Base-by-base conservation (phyloP, 1,140 invertebrate species). In the Pogonomyrmex barbatus region DNA sequence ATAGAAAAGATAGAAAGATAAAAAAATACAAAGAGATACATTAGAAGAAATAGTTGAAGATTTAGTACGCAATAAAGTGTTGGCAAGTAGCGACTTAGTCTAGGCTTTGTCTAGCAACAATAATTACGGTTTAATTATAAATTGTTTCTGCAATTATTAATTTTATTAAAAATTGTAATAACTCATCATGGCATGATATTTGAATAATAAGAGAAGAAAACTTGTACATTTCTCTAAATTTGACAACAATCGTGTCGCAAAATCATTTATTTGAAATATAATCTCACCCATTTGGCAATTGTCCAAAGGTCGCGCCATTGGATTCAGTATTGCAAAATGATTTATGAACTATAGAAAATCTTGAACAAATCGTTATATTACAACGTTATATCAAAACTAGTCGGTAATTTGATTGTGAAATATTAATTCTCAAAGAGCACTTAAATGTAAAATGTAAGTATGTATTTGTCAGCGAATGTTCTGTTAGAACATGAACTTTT, bases 221-320 rank as follows among this genome's bases (percentile, higher is more conserved):
- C 30, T 47, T 54, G 17, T 4, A 8, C 8, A 17, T 24, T 83
- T 30, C 36, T 56, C 50, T 8, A 39, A 63, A 10, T 73, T 24
- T 12, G 9, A 65, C 47, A 62, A 65, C 36, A 36, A 33, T 58
- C 65, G 36, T 52, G 30, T 84, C 77, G 65, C 62, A 50, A 71
- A 86, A 36, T 50, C 87, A 87, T 90, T 91, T 90, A 91, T 91
- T 91, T 92, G 81, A 92, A 90, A 91, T 91, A 67, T 71, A 60
- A 68, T 47, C 63, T 84, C 81, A 68, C 62, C 86, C 56, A 77
- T 76, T 90, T 93, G 93, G 93, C 92, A 79, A 75, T 58, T 70
- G 52, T 90, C 86, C 93, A 93, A 93, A 93, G 92, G 90, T 93
- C 93, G 89, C 52, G 42, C 24, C 33, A 60, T 79, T 63, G 12